A percentile compares a stretch with the other conserved stretches of the same genome.
Evolutionary conservation across 2,888 invertebrate species (phyloP).

Genomic region (Dysmachus trigonus): DNA sequence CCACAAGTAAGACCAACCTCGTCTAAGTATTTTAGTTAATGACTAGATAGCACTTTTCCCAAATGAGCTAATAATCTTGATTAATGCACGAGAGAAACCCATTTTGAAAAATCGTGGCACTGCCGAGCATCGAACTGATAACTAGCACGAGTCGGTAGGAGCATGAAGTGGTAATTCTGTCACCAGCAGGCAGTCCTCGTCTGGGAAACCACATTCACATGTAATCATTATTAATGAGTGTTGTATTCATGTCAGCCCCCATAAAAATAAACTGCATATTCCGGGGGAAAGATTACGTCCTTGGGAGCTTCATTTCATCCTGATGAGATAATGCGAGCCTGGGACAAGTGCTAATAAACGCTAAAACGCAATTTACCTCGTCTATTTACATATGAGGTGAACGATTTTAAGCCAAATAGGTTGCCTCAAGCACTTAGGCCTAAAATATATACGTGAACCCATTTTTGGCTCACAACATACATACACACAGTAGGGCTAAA

Average conservation of each 20-base stretch:
- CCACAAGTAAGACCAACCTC: neutral
- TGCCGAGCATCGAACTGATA: neutral
- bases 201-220: constrained; percentile 3
- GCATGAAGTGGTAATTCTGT: neutral
- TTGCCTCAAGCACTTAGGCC: neutral
- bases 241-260: constrained; percentile 14
- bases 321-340: neutral
- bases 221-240: constrained; percentile 16
- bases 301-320: neutral
- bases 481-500: no score
- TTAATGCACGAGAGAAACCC: neutral
- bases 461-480: neutral
- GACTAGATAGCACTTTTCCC: neutral
- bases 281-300: constrained; percentile 21
- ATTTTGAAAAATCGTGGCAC: neutral
- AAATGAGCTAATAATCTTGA: neutral
- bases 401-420: neutral
- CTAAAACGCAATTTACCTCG: constrained; percentile 4
- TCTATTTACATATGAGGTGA: neutral
- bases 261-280: constrained; percentile 32
- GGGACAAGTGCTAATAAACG: constrained; percentile 3
- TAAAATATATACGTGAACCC: neutral
- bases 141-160: neutral
- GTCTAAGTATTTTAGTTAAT: neutral
- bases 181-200: neutral